Percentiles rank a stretch among this genome's conserved stretches.
Conservation (phyloP, 2,888 invertebrate species). For the Cotesia congregata region DNA sequence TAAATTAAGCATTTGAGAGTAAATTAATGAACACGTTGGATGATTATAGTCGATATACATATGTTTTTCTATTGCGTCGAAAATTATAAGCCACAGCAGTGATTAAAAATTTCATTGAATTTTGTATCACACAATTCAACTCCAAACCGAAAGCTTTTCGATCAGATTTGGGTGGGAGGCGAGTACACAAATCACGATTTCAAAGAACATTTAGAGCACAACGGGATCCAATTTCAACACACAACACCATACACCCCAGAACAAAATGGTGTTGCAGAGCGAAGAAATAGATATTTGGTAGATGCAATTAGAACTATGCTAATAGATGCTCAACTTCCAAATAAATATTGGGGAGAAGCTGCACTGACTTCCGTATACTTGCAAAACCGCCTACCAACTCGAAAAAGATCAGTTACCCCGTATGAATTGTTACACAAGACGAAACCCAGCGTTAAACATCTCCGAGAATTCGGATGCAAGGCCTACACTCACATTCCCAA, state of each 20-base stretch:
- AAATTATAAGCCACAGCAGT: slow-evolving; percentile 7
- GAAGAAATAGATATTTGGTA: slow-evolving; percentile 33
- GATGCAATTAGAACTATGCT: slow-evolving; percentile 10
- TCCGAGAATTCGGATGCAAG: slow-evolving; percentile 46
- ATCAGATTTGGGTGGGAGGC: slow-evolving; percentile 21
- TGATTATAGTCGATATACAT: slow-evolving; percentile 30
- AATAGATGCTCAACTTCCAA: not conserved
- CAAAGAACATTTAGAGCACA: not conserved
- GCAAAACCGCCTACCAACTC: too few species aligned
- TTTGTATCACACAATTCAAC: too few species aligned
- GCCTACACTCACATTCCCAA: slow-evolving; percentile 47
- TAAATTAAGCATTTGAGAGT: too few species aligned
- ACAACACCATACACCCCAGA: slow-evolving; percentile 39
- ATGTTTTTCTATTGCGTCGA: not conserved
- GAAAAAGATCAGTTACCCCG: too few species aligned
- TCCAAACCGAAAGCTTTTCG: slow-evolving; percentile 25
- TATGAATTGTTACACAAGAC: slow-evolving; percentile 42
- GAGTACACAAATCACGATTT: slow-evolving; percentile 27
- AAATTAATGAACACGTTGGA: too few species aligned
- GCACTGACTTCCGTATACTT: not conserved
- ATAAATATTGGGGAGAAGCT: slow-evolving; percentile 29
- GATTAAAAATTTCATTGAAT: slow-evolving; percentile 46
- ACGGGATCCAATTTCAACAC: slow-evolving; percentile 30
- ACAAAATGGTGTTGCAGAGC: slow-evolving; percentile 38
- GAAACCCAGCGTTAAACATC: slow-evolving; percentile 45